Base-by-base conservation (phyloP, 2,888 invertebrate genomes). In the Linnaemya tessellans region DNA sequence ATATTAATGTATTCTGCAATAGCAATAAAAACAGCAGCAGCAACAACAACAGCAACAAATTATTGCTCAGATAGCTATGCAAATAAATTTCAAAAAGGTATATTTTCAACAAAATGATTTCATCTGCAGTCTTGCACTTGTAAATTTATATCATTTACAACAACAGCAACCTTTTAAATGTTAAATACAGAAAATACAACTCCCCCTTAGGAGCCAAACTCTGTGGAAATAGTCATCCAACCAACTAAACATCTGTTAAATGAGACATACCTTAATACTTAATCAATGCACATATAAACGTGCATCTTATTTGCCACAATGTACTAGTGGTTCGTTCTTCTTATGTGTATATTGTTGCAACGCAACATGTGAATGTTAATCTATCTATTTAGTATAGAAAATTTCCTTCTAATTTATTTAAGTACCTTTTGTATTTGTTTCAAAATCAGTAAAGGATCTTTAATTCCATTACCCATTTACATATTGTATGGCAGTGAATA, bases 321-420 rank as follows among this genome's bases (percentile, higher is more conserved):
- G 1, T 30, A 0, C 1, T 0, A 41, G n/a, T 35, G n/a, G 18
- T 67, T 38, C 13, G 35, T 8, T 7, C 5, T 41, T n/a, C n/a
- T 13, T 13, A 13, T 54, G 18, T 30, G n/a, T 18, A 15, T 68
- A 5, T 25, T 8, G 5, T 30, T 64, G 18, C n/a, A 41, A 22
- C 0, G 15, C 5, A 20, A 25, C 70, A 25, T 49, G 38, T 54
- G 71, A 49, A 60, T 79, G 58, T 67, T 71, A 64, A 71, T 56
- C 62, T 38, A 35, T 56, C 15, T 74, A 60, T 80, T 67, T 80
- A 58, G 38, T 80, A 35, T 30, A 56, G 84, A 62, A 80, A 73
- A 81, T 62, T 60, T 80, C 64, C 81, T 85, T 70, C 79, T 85
- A 85, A 85, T 85, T 85, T 85, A 85, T 85, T 85, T 85, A 81